Evolutionary conservation across 2,797 vertebrate genomes (phyloP), one percentile per base, ranked within the genome.

Genomic region (Halcyon leucocephala): DNA sequence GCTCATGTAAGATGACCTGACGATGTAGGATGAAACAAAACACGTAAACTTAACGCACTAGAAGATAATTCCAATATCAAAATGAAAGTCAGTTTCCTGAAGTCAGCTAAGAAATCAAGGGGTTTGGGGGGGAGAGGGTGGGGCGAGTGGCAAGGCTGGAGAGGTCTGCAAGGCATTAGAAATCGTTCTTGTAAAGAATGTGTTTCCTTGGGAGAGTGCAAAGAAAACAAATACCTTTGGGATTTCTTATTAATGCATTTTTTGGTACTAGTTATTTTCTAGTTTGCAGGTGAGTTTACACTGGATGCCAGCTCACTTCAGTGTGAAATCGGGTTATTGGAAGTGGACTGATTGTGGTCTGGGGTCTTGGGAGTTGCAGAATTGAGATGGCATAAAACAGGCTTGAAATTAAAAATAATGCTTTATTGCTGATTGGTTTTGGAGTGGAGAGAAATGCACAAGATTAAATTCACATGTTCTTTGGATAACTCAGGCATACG

Each of bases 61-160:
- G 21, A 60, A 80, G 29, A 13, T 37, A 69, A 48, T 64, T 82
- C 6, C 31, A 69, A 14, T 3, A 10, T 41, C 28, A 71, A 81
- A 71, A 62, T 49, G 6, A 60, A 69, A 55, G 12, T 25, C 14
- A 13, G 0, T 58, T 83, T 88, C 21, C 14, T 52, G 10, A 77
- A 35, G 39, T 48, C 17, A 44, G 4, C 8, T 44, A 29, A 71
- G 48, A 52, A 52, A 28, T 52, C 9, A 52, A 52, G 51, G 14
- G 49, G 25, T 8, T 28, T 24, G 11, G 21, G 16, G 10, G 31
- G 25, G 10, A 2, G 12, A 7, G 3, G 4, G 6, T 17, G 26
- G 26, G 28, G 26, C 1, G 15, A 52, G 5, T 1, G 52, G 29
- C 17, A 31, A 31, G 1, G 4, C 6, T 4, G 10, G 14, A 10